Percentiles rank a stretch among this genome's conserved stretches.
Evolutionary conservation across 1,140 invertebrate species (phyloP).

Genomic region (Drosophila parvula): DNA sequence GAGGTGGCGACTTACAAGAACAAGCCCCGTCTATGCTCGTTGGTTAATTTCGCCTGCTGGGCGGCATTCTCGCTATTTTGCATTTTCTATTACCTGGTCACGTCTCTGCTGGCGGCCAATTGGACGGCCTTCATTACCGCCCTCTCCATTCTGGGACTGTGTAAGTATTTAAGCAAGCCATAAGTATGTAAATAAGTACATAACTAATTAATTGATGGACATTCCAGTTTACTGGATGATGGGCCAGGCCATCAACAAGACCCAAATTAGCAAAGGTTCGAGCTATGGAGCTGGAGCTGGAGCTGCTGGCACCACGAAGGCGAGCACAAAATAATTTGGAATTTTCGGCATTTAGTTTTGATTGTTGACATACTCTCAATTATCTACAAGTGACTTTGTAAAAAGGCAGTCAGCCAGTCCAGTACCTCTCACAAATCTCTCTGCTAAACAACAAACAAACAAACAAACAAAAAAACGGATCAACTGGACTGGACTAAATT

Average conservation of each 20-base stretch:
- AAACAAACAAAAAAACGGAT: slow-evolving; percentile 21
- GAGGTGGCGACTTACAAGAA: slow-evolving; percentile 86
- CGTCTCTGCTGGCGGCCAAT: slow-evolving; percentile 89
- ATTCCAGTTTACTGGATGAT: slow-evolving; percentile 91
- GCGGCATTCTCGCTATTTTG: slow-evolving; percentile 88
- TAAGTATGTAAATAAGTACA: slow-evolving; percentile 1
- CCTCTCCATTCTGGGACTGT: slow-evolving; percentile 87
- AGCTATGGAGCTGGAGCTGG: slow-evolving; percentile 87
- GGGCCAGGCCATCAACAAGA: slow-evolving; percentile 91
- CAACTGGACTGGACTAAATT: slow-evolving; percentile 19
- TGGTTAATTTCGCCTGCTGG: slow-evolving; percentile 91
- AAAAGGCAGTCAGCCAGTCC: slow-evolving; percentile 18
- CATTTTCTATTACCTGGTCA: slow-evolving; percentile 89
- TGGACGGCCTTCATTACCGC: slow-evolving; percentile 89
- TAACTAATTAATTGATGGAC: slow-evolving; percentile 10
- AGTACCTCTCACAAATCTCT: slow-evolving; percentile 40
- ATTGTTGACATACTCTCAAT: slow-evolving; percentile 63
- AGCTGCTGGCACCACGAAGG: slow-evolving; percentile 31
- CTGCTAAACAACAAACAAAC: slow-evolving; percentile 5
- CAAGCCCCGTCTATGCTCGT: slow-evolving; percentile 87
- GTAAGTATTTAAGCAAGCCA: slow-evolving; percentile 85
- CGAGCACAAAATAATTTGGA: slow-evolving; percentile 70
- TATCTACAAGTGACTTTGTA: slow-evolving; percentile 62
- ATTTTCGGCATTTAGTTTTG: slow-evolving; percentile 51
- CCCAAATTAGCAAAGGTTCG: slow-evolving; percentile 92